Evolutionary conservation across 2,113 vertebrate species (phyloP), one percentile per base, ranked within the genome.

Genomic region (Myiozetetes cayanensis): DNA sequence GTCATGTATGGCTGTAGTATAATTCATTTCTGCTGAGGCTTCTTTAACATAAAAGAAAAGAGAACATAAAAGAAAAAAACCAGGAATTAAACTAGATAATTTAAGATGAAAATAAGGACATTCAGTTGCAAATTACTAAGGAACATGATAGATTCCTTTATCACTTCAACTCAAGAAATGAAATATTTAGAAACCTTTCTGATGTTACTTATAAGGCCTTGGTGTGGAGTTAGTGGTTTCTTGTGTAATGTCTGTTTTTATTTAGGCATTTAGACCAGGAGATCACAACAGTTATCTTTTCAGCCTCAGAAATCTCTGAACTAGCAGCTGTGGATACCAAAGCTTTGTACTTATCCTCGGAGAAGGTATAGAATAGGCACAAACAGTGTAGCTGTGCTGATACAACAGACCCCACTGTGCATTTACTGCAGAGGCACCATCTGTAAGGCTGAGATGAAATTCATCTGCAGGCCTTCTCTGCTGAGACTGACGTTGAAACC

Each of bases 341-440:
- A 84, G 50, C 44, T 93, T 87, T 90, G 35, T 31, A 12, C 66
- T 77, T 94, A 23, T 77, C 50, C 61, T 85, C 50, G 74, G 59
- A 59, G 81, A 52, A 80, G 3, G 1, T 9, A 49, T 2, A 67
- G 14, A 56, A 6, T 37, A 78, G 72, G 44, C 88, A 86, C 85
- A 90, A 52, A 67, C 22, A 16, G 24, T 65, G 50, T 16, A 80
- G 78, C 59, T 93, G 53, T 94, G 75, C 65, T 84, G 67, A 66
- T 25, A 6, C 47, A 87, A 74, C 68, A 71, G 75, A 63, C 31
- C 72, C 79, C 35, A 4, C 50, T 25, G 35, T 14, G 12, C 52
- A 28, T 73, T 79, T 91, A 65, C 91, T 81, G 66, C 72, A 91
- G 89, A 85, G 77, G 74, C 91, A 30, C 89, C 74, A 80, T 87